Evolutionary conservation across 1,140 invertebrate genomes (phyloP).

Genomic region (Delia radicum): DNA sequence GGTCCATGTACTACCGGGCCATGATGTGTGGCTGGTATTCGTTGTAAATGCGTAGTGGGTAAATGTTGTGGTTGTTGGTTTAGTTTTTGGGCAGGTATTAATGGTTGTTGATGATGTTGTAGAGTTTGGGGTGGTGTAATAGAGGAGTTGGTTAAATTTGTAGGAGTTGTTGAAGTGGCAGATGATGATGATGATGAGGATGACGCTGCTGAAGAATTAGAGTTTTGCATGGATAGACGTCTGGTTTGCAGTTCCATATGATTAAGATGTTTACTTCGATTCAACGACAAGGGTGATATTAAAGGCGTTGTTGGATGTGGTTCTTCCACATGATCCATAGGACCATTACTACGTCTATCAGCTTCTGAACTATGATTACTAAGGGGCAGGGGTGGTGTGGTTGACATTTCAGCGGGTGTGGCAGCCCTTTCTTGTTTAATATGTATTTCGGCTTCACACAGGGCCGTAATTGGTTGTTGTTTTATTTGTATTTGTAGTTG

Average conservation of each 20-base stretch:
- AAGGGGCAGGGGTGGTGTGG: conserved; percentile 25
- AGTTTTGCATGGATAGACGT: conserved; percentile 31
- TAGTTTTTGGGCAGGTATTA: conserved; percentile 21
- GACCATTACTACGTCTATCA: conserved; percentile 1
- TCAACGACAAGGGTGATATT: background rate
- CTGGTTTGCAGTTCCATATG: conserved; percentile 2
- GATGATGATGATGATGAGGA: conserved; percentile 25
- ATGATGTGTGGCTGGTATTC: conserved; percentile 27
- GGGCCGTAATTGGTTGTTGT: conserved; percentile 5
- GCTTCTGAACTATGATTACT: conserved; percentile 10
- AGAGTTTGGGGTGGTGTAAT: conserved; percentile 25
- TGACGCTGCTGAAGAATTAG: conserved; percentile 13
- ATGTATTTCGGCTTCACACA: conserved; percentile 39
- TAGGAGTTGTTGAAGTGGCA: conserved; percentile 27
- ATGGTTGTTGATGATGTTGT: conserved; percentile 26
- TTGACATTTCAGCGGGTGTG: conserved; percentile 33
- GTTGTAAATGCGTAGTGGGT: background rate
- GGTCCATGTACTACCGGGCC: conserved; percentile 3
- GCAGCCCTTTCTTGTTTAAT: conserved; percentile 52
- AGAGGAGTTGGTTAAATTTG: conserved; percentile 21
- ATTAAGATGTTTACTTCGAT: background rate
- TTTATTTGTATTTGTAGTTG: conserved; percentile 11
- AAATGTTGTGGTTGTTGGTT: conserved; percentile 25
- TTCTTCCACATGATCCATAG: background rate
- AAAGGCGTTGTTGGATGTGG: conserved; percentile 9